Percentiles rank a stretch among this genome's conserved stretches.
Evolutionary conservation across 2,888 invertebrate species (phyloP).

Genomic region (Eupithecia exiguata): DNA sequence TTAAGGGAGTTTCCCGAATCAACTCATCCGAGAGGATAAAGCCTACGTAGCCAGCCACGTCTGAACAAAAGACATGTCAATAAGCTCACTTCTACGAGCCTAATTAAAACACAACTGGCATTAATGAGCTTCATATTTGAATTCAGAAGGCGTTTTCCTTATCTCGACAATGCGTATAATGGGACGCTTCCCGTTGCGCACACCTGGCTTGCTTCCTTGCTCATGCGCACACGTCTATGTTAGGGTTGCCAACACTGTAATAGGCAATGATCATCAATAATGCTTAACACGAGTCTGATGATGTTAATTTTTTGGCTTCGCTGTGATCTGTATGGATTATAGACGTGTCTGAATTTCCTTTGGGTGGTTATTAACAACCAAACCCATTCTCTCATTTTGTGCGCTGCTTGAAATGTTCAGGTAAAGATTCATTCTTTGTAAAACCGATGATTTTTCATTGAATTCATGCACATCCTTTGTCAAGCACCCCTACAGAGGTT

Average conservation of each 20-base stretch:
- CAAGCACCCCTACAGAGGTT: conserved; percentile 22
- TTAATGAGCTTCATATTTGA: conserved; percentile 47
- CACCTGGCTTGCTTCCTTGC: conserved; percentile 54
- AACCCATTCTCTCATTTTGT: background rate
- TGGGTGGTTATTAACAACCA: background rate
- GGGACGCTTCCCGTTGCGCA: conserved; percentile 44
- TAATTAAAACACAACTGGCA: background rate
- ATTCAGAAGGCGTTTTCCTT: conserved; percentile 55
- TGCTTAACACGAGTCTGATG: background rate
- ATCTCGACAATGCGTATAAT: conserved; percentile 49
- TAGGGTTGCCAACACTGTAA: conserved; percentile 44
- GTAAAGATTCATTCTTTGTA: background rate
- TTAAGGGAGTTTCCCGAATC: background rate
- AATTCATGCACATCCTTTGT: background rate
- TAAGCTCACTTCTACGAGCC: background rate
- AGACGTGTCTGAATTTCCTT: background rate
- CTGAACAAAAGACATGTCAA: background rate
- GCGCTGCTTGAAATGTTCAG: background rate
- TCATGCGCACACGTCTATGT: conserved; percentile 49
- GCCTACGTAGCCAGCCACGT: background rate
- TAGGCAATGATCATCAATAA: conserved; percentile 1
- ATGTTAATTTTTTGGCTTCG: background rate
- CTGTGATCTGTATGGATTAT: background rate
- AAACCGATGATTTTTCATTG: background rate
- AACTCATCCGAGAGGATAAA: background rate